Evolutionary conservation across 2,113 vertebrate species (phyloP), one percentile per base, ranked within the genome.

Genomic region (Microtus montanus): DNA sequence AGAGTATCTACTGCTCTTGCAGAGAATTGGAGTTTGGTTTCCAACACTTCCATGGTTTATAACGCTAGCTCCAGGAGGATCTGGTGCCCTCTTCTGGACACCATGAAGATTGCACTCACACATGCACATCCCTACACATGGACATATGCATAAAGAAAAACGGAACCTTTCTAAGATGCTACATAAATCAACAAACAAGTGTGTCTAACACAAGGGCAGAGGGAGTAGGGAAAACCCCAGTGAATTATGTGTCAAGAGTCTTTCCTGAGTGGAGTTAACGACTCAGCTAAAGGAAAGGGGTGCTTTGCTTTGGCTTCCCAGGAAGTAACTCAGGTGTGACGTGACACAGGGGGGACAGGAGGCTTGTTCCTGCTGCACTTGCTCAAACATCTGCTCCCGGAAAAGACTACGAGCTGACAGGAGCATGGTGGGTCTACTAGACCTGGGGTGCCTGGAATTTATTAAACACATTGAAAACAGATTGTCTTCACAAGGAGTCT

Each of bases 401-500:
- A 58, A 87, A 64, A 54, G 26, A 33, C 44, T 14, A 4, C 7
- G 12, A 44, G 54, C 49, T 9, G 85, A 73, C 78, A 73, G 82
- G 82, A 90, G 30, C 33, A 24, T 1, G 58, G 88, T 8, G 54
- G 41, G 28, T 82, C 68, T 47, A 68, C 87, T 82, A 73, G 88
- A 86, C 75, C 79, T 3, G 1, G 79, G 79, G 73, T 24, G 75
- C 85, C 47, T 20, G 92, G 38, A 52, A 73, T 75, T 88, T 89
- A 87, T 41, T n/a, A 92, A n/a, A 73, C 11, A n/a, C 35, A 22
- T 47, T 80, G 84, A 71, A 78, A 94, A 68, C 64, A 93, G 22
- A 5, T 49, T 26, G 63, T 22, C 66, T 52, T 89, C 4, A 49
- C 17, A 38, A 74, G 70, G 66, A 90, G 3, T 61, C 52, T 41